Percentiles rank a stretch among this genome's conserved stretches.
Evolutionary conservation across 2,113 vertebrate genomes (phyloP).

Genomic region (Dipodomys stephensi): DNA sequence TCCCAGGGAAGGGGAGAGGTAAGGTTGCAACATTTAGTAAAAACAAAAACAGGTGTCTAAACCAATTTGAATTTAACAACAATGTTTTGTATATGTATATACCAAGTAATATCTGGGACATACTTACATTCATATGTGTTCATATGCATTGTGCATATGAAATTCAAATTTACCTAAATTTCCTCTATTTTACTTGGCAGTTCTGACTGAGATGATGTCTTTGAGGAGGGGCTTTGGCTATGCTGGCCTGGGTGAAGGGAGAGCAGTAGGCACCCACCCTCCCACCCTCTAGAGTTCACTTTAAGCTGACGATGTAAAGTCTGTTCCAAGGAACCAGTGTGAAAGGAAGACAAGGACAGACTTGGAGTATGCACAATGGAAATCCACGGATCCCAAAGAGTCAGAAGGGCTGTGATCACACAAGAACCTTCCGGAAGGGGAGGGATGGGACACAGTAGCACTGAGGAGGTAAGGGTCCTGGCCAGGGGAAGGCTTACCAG

Average conservation of each 20-base stretch:
- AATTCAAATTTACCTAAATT: background rate
- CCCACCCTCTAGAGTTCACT: background rate
- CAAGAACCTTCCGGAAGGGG: background rate
- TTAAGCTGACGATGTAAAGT: background rate
- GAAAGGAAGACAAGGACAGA: background rate
- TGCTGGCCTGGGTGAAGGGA: background rate
- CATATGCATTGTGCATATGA: background rate
- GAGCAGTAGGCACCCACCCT: too few relatives aligned
- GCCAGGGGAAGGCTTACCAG: background rate
- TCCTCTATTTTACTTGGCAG: background rate
- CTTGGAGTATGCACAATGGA: background rate
- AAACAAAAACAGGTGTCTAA: background rate
- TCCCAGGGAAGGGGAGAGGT: background rate
- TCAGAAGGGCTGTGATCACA: background rate
- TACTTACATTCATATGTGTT: background rate
- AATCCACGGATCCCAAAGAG: background rate
- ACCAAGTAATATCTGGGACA: background rate
- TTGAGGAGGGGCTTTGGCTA: background rate
- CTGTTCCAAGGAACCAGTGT: background rate
- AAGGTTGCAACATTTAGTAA: background rate
- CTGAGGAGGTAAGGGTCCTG: background rate
- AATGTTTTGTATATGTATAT: background rate
- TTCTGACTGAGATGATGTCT: background rate
- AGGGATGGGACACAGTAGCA: too few relatives aligned
- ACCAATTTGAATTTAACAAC: background rate